Conservation (phyloP, 1,140 invertebrate species). For the Ceratosolen solmsi region DNA sequence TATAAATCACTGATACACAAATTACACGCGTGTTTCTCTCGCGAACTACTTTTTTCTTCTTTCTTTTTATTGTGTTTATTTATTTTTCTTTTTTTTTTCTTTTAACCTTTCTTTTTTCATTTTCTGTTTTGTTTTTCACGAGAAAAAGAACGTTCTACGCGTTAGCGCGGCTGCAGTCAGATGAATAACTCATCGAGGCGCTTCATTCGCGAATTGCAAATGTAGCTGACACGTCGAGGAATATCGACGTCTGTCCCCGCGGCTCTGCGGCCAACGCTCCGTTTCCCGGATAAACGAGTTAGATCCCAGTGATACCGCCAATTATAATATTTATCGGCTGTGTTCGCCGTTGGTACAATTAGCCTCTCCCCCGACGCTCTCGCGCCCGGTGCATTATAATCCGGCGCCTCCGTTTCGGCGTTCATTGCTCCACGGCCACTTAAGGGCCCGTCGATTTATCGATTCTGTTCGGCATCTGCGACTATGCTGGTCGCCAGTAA, state of each 20-base stretch:
- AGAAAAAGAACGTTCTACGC: too few relatives aligned
- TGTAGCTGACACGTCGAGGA: slow-evolving; percentile 34
- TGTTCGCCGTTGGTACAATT: slow-evolving; percentile 13
- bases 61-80: too few relatives aligned
- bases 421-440: slow-evolving; percentile 14
- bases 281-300: slow-evolving; percentile 53
- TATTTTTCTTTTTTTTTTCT: too few relatives aligned
- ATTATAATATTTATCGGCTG: slow-evolving; percentile 64
- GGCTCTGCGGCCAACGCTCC: background rate
- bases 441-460: slow-evolving; percentile 33
- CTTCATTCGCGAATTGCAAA: slow-evolving; percentile 42
- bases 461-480: slow-evolving; percentile 14
- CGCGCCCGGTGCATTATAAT: background rate
- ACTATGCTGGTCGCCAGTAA: background rate
- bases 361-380: background rate
- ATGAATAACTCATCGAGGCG: slow-evolving; percentile 35
- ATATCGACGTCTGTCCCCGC: slow-evolving; percentile 18
- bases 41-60: background rate
- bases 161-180: background rate
- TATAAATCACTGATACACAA: slow-evolving; percentile 38
- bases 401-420: slow-evolving; percentile 8
- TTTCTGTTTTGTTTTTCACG: too few relatives aligned
- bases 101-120: too few relatives aligned
- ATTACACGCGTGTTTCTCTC: slow-evolving; percentile 6
- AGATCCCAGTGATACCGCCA: slow-evolving; percentile 55